Evolutionary conservation across 92 coral and sea anemone genomes (phyloP), one percentile per base, ranked within the genome.

Genomic region (Siderastrea radians): DNA sequence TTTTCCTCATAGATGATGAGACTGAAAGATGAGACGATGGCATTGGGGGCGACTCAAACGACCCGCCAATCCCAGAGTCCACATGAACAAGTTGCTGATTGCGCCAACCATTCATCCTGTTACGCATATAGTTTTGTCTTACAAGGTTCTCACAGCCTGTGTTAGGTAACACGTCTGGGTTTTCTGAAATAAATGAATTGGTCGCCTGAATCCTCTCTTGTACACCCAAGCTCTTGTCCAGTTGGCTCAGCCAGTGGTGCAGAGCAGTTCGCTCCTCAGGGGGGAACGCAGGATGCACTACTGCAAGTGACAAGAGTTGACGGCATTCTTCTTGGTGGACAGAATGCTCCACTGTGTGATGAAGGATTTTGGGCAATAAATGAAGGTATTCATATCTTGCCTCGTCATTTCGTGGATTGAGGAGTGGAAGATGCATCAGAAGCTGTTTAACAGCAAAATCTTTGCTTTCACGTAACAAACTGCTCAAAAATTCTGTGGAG

Each of bases 231-330:
- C 93, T 94, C 90, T 95, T 92, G 68, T 98, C 98, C 44, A 98
- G 92, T 67, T 94, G 94, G 92, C 96, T 94, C 72, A 98, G 89
- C 99, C 99, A 98, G 63, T 91, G 88, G 7, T 94, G 93, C 43
- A 98, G 88, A 3, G 95, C 77, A 71, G 74, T 94, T 10, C 99
- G 84, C 75, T 98, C 99, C 82, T 96, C 94, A 3, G 93, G 94
- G 0, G 98, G 97, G 82, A 98, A 98, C 6, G 99, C 99, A 3
- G 99, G 99, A 84, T 98, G 99, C 66, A 98, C 99, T 12, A 98
- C 94, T 58, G 98, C 98, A n/a, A 98, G 93, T 3, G 99, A 98
- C 84, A 98, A 92, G 51, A 98, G 93, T 84, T 98, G 99, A 81
- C 95, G 94, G 73, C 99, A 98, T 68, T 97, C 99, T 60, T 97